phyloP scores from a whole-genome alignment of 2,888 invertebrate species.

The Acheta domesticus region DNA sequence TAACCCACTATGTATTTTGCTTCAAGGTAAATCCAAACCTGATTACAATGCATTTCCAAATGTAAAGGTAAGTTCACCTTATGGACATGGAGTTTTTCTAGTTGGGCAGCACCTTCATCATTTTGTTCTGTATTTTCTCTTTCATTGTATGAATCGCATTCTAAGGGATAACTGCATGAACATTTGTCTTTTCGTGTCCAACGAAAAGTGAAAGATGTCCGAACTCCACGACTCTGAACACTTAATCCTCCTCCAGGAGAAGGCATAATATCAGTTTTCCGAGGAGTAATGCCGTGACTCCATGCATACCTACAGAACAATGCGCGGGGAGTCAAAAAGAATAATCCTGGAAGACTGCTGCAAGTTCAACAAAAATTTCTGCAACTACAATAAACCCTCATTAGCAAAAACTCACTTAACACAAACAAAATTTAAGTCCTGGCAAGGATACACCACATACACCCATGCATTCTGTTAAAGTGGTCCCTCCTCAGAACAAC shows the following conservation, averaged over 20 bases:
- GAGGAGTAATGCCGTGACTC: conserved; percentile 84
- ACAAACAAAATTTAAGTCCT: too few species aligned
- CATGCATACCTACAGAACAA: conserved; percentile 62
- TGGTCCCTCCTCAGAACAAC: too few species aligned
- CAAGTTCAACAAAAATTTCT: too few species aligned
- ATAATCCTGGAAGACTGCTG: too few species aligned
- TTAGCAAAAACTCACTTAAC: too few species aligned
- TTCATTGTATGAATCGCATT: conserved; percentile 62
- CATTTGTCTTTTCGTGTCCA: conserved; percentile 59
- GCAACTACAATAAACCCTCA: too few species aligned
- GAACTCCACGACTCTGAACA: conserved; percentile 52
- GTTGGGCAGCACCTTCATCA: conserved; percentile 55
- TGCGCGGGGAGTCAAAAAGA: background rate
- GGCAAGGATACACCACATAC: too few species aligned
- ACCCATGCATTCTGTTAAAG: too few species aligned
- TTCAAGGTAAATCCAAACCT: too few species aligned
- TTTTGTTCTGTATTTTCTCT: conserved; percentile 42
- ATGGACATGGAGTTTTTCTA: conserved; percentile 77
- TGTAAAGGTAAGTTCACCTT: conserved; percentile 48
- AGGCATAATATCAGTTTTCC: conserved; percentile 72
- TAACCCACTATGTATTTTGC: too few species aligned
- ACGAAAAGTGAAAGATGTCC: conserved; percentile 87
- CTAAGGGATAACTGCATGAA: conserved; percentile 58
- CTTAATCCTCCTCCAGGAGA: conserved; percentile 54
- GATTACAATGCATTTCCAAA: too few species aligned